Evolutionary conservation across 2,797 vertebrate genomes (phyloP).

Genomic region (Macropus fuliginosus): DNA sequence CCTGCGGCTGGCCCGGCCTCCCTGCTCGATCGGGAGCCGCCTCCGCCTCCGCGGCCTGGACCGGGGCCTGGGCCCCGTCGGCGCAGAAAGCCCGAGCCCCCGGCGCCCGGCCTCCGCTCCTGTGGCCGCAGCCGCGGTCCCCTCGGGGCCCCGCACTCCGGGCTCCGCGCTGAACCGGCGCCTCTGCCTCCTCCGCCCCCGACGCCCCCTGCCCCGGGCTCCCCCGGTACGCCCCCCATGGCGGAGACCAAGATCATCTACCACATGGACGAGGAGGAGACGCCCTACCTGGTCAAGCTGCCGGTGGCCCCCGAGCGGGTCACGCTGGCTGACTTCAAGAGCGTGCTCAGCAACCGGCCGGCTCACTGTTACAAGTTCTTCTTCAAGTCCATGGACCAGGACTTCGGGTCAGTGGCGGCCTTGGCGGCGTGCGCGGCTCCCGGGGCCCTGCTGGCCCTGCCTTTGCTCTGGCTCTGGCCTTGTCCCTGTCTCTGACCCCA

Average conservation of each 20-base stretch:
- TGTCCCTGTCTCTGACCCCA: slow-evolving; percentile 32
- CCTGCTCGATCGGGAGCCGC: slow-evolving; percentile 37
- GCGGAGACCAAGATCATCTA: slow-evolving; percentile 99
- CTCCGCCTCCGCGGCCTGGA: slow-evolving; percentile 57
- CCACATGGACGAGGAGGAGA: slow-evolving; percentile 99
- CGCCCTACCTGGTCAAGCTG: slow-evolving; percentile 97
- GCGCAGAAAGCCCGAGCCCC: background rate
- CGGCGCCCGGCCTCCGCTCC: background rate
- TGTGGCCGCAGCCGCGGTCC: slow-evolving; percentile 70
- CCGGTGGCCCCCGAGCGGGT: slow-evolving; percentile 95
- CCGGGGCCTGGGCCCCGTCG: slow-evolving; percentile 20
- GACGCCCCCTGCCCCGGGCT: slow-evolving; percentile 32
- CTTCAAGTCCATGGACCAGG: slow-evolving; percentile 99
- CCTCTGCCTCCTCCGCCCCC: slow-evolving; percentile 57
- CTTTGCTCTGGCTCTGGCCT: background rate
- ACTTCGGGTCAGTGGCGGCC: slow-evolving; percentile 93
- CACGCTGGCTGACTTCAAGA: slow-evolving; percentile 98
- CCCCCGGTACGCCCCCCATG: slow-evolving; percentile 86
- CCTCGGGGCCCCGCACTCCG: slow-evolving; percentile 68
- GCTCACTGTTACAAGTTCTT: slow-evolving; percentile 98
- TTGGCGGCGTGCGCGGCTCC: slow-evolving; percentile 14
- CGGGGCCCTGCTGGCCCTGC: background rate
- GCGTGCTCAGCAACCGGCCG: slow-evolving; percentile 97
- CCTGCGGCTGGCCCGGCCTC: slow-evolving; percentile 40
- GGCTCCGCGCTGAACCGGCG: slow-evolving; percentile 69